Evolutionary conservation across 2,797 vertebrate genomes (phyloP).

Genomic region (Dicrostonyx torquatus): DNA sequence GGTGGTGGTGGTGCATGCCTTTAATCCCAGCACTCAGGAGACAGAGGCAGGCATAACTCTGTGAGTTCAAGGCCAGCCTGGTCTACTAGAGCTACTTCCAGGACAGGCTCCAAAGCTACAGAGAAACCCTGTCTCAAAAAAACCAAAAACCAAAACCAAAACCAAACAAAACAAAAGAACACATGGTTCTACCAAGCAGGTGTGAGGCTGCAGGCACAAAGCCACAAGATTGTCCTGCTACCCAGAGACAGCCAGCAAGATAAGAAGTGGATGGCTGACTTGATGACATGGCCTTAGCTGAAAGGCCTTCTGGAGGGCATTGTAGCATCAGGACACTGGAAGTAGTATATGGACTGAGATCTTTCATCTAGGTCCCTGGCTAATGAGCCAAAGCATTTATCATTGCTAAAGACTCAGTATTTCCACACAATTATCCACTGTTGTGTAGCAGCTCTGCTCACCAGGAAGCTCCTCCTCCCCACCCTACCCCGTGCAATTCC

Average conservation of each 20-base stretch:
- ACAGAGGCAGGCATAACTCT: too few species aligned
- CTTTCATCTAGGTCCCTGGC: neutral
- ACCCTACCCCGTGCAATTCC: neutral
- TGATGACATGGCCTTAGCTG: neutral
- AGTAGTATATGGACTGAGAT: neutral
- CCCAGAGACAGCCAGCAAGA: neutral
- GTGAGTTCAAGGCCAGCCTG: too few species aligned
- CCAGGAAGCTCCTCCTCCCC: neutral
- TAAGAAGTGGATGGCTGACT: neutral
- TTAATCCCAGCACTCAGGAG: too few species aligned
- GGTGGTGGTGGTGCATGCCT: fast-evolving
- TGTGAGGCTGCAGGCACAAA: neutral
- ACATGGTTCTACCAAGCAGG: neutral
- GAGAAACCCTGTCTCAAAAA: too few species aligned
- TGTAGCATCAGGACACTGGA: neutral
- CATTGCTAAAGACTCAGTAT: neutral
- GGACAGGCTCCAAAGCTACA: too few species aligned
- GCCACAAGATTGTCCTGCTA: neutral
- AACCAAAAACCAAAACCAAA: too few species aligned
- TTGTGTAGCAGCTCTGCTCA: neutral
- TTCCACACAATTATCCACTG: neutral
- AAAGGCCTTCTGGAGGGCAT: neutral
- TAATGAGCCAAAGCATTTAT: neutral
- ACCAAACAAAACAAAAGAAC: neutral
- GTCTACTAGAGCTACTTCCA: too few species aligned